Conservation (phyloP, 2,113 vertebrate genomes). For the Pteruthius melanotis region DNA sequence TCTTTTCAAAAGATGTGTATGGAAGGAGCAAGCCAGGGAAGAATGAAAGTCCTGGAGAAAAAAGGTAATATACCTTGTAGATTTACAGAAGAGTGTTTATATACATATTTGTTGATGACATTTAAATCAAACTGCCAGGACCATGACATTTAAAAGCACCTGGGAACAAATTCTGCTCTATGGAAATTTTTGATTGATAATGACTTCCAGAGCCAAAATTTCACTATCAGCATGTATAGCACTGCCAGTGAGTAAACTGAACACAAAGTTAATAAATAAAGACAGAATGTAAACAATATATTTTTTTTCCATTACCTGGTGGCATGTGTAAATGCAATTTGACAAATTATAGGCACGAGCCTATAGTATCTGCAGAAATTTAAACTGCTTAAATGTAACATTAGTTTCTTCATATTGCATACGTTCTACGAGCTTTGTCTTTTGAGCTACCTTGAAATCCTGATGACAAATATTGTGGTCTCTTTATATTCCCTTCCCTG, state of each 20-base stretch:
- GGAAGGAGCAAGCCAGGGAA: background rate
- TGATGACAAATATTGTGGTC: background rate
- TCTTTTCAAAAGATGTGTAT: background rate
- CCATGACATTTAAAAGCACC: background rate
- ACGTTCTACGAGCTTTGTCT: background rate
- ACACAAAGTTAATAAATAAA: background rate
- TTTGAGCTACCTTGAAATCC: background rate
- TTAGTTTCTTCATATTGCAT: background rate
- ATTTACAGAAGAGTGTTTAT: background rate
- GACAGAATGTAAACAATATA: accelerated
- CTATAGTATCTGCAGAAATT: background rate
- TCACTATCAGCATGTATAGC: background rate
- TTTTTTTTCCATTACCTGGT: background rate
- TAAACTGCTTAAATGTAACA: background rate
- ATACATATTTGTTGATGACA: background rate
- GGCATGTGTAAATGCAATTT: background rate
- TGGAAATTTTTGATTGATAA: background rate
- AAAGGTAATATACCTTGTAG: background rate
- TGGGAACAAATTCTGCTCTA: background rate
- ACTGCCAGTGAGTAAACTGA: background rate
- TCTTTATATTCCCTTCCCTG: background rate
- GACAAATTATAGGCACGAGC: background rate
- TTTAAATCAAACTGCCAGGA: background rate
- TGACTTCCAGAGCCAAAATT: background rate
- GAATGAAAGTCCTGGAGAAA: background rate